Conservation (phyloP, 2,888 invertebrate species). For the Cephus nigrinus region DNA sequence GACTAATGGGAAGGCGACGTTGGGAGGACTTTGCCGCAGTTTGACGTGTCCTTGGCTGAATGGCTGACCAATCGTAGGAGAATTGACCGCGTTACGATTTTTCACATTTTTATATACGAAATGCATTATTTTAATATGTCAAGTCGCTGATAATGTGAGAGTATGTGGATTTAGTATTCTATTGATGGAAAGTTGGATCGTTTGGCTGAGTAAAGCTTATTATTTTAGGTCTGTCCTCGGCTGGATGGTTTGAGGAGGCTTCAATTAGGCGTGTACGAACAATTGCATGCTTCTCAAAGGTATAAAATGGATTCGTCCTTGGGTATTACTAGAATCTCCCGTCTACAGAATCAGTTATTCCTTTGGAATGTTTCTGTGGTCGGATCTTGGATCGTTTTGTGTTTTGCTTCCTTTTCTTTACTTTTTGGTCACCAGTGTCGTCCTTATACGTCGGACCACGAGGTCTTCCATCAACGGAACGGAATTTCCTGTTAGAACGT, state of each 20-base stretch:
- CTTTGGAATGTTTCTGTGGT: background rate
- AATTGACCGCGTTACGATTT: background rate
- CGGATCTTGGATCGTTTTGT: background rate
- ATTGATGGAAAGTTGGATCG: background rate
- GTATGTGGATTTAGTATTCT: background rate
- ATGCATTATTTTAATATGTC: background rate
- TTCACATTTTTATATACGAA: background rate
- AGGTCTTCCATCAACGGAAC: background rate
- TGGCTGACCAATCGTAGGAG: background rate
- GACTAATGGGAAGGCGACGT: background rate
- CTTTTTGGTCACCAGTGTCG: background rate
- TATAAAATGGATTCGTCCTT: background rate
- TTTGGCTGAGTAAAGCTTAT: background rate
- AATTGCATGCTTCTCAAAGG: background rate
- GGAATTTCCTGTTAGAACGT: background rate
- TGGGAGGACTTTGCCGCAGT: conserved; percentile 27
- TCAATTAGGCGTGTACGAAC: background rate
- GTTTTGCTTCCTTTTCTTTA: background rate
- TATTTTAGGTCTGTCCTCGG: background rate
- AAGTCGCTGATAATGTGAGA: background rate
- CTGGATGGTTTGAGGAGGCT: background rate
- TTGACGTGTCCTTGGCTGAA: conserved; percentile 36
- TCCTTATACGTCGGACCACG: background rate
- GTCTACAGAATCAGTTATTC: background rate
- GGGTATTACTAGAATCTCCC: background rate